phyloP scores from a whole-genome alignment of 2,888 invertebrate genomes.

The Drosophila sordidula region DNA sequence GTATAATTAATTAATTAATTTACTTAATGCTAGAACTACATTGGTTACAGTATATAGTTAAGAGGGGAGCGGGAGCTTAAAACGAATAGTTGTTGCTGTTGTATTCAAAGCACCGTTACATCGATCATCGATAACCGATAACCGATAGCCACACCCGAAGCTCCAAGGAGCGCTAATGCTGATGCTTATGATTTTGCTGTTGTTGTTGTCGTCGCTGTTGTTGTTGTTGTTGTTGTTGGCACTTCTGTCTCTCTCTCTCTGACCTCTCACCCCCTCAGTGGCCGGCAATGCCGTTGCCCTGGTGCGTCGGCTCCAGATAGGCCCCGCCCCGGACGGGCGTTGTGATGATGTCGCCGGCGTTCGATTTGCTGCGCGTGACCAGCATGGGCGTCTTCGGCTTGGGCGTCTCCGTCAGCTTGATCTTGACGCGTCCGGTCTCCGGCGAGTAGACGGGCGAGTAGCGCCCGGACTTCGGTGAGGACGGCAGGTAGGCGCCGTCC shows the following conservation, averaged over 20 bases:
- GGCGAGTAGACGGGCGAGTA: slow-evolving; percentile 86
- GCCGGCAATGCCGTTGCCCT: slow-evolving; percentile 54
- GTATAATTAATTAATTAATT: slow-evolving; percentile 66
- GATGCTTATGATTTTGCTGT: not conserved
- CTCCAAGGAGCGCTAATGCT: slow-evolving; percentile 4
- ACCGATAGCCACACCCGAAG: slow-evolving; percentile 24
- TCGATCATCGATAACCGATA: slow-evolving; percentile 5
- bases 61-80: slow-evolving; percentile 66
- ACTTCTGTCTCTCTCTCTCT: not conserved
- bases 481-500: slow-evolving; percentile 86
- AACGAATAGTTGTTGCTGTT: slow-evolving; percentile 64
- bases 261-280: slow-evolving; percentile 26
- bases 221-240: slow-evolving; percentile 12
- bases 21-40: slow-evolving; percentile 71
- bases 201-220: slow-evolving; percentile 11
- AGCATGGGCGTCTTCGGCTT: slow-evolving; percentile 93
- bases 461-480: slow-evolving; percentile 86
- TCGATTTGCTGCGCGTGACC: slow-evolving; percentile 91
- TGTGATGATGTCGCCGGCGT: slow-evolving; percentile 91
- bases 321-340: slow-evolving; percentile 85
- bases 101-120: slow-evolving; percentile 27
- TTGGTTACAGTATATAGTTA: slow-evolving; percentile 60
- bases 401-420: slow-evolving; percentile 91
- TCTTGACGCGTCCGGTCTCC: slow-evolving; percentile 92
- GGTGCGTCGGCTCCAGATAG: slow-evolving; percentile 58